phyloP scores from a whole-genome alignment of 2,113 vertebrate genomes.

The Anhinga anhinga region DNA sequence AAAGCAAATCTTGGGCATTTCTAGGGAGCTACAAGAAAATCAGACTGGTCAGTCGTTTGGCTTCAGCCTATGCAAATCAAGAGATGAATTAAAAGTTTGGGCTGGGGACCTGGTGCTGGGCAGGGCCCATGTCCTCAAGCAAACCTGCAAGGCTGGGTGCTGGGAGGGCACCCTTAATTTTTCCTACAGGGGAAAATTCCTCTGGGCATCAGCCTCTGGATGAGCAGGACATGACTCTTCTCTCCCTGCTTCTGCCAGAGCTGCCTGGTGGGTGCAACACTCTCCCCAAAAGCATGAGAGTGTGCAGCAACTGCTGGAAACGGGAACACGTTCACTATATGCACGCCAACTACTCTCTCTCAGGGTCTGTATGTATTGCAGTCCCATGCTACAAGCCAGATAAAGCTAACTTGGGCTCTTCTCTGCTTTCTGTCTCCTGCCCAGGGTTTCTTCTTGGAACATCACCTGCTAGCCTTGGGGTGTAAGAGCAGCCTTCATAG shows the following conservation, averaged over 20 bases:
- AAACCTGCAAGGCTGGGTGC: background rate
- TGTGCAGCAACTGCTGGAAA: background rate
- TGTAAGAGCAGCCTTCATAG: accelerated
- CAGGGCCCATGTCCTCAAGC: background rate
- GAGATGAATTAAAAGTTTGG: background rate
- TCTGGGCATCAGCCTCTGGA: background rate
- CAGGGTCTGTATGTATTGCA: too few species aligned
- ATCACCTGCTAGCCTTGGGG: background rate
- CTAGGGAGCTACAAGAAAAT: background rate
- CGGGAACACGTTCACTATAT: accelerated
- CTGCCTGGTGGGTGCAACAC: background rate
- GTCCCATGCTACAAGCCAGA: background rate
- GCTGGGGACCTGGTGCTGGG: background rate
- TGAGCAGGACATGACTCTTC: background rate
- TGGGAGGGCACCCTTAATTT: background rate
- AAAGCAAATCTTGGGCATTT: background rate
- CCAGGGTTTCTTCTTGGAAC: background rate
- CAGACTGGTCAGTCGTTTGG: background rate
- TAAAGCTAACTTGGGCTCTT: background rate
- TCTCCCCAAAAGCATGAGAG: background rate
- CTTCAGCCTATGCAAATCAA: background rate
- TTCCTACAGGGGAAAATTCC: background rate
- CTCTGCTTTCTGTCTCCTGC: background rate
- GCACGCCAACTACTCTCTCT: background rate
- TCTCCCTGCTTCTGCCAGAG: background rate